Evolutionary conservation across 2,797 vertebrate species (phyloP).

Genomic region (Notoglanidium macrostoma): DNA sequence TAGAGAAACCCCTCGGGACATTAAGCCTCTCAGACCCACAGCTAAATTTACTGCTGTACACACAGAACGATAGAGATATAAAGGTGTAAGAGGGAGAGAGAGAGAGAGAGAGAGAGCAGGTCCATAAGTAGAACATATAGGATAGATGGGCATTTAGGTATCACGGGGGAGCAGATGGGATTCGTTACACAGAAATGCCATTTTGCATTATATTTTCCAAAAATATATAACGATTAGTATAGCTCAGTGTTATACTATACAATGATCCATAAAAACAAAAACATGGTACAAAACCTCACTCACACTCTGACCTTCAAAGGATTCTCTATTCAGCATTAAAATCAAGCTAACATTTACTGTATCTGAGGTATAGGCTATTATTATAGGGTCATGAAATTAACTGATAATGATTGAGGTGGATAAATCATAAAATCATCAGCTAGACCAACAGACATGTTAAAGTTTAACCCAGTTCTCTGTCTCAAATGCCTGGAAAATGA

Average conservation of each 20-base stretch:
- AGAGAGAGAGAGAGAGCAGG: background rate
- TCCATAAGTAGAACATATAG: background rate
- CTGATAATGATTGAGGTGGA: background rate
- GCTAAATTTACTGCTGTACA: constrained; percentile 51
- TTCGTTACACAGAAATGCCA: background rate
- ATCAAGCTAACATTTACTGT: background rate
- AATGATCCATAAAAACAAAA: background rate
- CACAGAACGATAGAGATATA: background rate
- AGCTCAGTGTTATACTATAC: background rate
- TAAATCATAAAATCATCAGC: background rate
- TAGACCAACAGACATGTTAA: background rate
- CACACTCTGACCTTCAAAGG: background rate
- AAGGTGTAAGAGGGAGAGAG: background rate
- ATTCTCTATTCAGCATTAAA: background rate
- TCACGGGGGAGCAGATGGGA: background rate
- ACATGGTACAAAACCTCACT: background rate
- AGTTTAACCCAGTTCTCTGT: background rate
- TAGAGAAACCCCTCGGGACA: constrained; percentile 49
- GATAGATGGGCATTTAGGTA: background rate
- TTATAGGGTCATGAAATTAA: background rate
- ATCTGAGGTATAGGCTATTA: background rate
- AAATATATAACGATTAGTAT: background rate
- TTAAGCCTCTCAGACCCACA: constrained; percentile 54
- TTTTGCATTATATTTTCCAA: background rate
- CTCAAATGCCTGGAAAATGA: too few species aligned